Conservation (phyloP, 2,797 vertebrate genomes). For the Scarus forsteni region DNA sequence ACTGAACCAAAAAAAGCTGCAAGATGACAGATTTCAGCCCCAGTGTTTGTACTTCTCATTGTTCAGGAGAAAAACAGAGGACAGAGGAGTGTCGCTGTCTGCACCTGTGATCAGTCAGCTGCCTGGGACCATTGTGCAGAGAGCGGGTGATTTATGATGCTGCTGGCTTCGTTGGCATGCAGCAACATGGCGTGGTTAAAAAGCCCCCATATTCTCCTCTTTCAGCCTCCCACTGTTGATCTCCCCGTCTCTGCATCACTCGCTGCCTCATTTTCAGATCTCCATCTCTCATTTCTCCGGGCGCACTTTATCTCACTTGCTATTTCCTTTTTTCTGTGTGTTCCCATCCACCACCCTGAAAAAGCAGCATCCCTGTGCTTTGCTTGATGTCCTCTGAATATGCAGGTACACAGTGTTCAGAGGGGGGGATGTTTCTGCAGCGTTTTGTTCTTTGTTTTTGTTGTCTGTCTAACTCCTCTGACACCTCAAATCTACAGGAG, state of each 20-base stretch:
- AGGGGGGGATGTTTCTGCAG: conserved; percentile 2
- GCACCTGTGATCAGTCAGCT: conserved; percentile 65
- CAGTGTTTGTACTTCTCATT: conserved; percentile 34
- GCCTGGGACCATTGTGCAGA: conserved; percentile 28
- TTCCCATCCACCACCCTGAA: not conserved
- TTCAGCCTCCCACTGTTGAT: conserved; percentile 30
- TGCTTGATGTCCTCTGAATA: not conserved
- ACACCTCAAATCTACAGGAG: conserved; percentile 22
- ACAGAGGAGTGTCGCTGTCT: conserved; percentile 17
- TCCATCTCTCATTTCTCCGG: conserved; percentile 39
- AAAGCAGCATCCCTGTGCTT: not conserved
- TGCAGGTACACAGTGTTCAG: conserved; percentile 22
- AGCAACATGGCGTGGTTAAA: conserved; percentile 52
- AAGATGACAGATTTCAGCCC: conserved; percentile 9
- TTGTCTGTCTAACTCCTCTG: conserved; percentile 7
- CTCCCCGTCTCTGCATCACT: conserved; percentile 39
- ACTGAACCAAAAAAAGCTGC: conserved; percentile 20
- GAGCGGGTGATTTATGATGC: conserved; percentile 49
- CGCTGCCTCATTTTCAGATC: conserved; percentile 42
- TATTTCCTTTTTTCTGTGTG: conserved; percentile 9
- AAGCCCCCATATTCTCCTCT: conserved; percentile 43
- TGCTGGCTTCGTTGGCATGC: conserved; percentile 50
- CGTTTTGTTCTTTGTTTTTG: conserved; percentile 2
- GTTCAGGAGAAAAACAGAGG: not conserved
- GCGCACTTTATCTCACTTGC: conserved; percentile 32